Evolutionary conservation across 2,797 vertebrate genomes (phyloP).

Genomic region (Tinamus major): DNA sequence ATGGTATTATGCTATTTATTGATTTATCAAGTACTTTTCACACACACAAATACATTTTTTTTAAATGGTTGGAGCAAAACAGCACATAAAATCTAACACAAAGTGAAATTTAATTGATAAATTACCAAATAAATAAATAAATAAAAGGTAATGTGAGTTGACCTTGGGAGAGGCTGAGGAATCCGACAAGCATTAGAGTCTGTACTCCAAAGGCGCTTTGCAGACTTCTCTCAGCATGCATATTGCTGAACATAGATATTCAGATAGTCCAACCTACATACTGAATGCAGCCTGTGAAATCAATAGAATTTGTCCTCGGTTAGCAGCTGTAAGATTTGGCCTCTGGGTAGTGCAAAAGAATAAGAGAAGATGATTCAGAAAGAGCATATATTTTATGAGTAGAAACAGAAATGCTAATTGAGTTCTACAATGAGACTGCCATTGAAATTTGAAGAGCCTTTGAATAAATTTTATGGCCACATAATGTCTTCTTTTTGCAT

Average conservation of each 20-base stretch:
- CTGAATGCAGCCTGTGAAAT: constrained; percentile 23
- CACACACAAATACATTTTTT: neutral
- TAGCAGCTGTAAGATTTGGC: constrained; percentile 56
- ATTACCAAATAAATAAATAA: neutral
- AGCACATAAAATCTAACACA: neutral
- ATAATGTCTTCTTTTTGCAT: constrained; percentile 55
- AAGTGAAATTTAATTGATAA: neutral
- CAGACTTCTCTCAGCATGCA: neutral
- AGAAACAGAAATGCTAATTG: constrained; percentile 58
- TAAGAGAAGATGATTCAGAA: constrained; percentile 28
- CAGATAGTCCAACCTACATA: neutral
- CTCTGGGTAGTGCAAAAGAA: constrained; percentile 23
- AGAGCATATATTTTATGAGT: constrained; percentile 49
- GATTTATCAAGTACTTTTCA: neutral
- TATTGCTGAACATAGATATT: neutral
- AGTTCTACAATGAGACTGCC: constrained; percentile 59
- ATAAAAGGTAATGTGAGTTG: neutral
- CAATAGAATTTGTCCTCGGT: neutral
- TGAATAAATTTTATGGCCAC: constrained; percentile 53
- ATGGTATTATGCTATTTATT: neutral
- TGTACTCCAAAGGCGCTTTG: neutral
- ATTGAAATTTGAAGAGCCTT: constrained; percentile 58
- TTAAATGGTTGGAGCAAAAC: neutral
- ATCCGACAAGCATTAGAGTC: neutral
- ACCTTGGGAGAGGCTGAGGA: neutral